These are phyloP conservation scores for Trogon melanurus DNA, from an alignment of 2,113 vertebrate genomes.

Conservation along the genomic window DNA sequence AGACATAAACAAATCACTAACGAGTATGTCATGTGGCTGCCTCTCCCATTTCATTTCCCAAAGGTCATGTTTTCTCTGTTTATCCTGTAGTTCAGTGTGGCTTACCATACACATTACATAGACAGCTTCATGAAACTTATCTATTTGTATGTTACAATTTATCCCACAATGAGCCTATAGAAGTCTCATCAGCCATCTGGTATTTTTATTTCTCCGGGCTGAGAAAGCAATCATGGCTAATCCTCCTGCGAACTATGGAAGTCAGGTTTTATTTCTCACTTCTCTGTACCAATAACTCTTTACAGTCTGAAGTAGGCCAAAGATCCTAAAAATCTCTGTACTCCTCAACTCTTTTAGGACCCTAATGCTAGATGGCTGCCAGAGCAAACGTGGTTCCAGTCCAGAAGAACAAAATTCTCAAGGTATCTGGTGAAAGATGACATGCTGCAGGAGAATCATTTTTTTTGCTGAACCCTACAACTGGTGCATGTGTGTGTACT, in stretches of 20 bases:
- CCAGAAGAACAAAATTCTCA: constrained; percentile 40
- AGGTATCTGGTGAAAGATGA: constrained; percentile 21
- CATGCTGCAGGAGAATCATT: neutral
- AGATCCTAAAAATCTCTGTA: constrained; percentile 28
- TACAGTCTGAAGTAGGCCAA: constrained; percentile 45
- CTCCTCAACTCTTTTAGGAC: constrained; percentile 25
- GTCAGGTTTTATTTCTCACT: constrained; percentile 63
- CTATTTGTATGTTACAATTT: constrained; percentile 39
- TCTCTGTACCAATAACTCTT: constrained; percentile 62
- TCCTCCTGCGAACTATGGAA: constrained; percentile 69
- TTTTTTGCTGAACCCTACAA: neutral
- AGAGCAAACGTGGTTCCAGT: neutral
- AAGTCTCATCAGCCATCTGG: constrained; percentile 69
- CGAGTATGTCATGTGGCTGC: constrained; percentile 38
- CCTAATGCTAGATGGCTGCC: neutral
- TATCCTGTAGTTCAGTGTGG: neutral
- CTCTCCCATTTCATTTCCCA: constrained; percentile 51
- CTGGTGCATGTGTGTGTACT: neutral
- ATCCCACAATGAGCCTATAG: constrained; percentile 41
- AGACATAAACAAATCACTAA: constrained; percentile 57
- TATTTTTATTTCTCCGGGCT: constrained; percentile 74
- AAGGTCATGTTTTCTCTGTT: constrained; percentile 3
- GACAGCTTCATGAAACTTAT: constrained; percentile 51
- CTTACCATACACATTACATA: constrained; percentile 11
- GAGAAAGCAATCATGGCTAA: constrained; percentile 70